phyloP scores from a whole-genome alignment of 2,113 vertebrate genomes.

The Neolamprologus variostigma region DNA sequence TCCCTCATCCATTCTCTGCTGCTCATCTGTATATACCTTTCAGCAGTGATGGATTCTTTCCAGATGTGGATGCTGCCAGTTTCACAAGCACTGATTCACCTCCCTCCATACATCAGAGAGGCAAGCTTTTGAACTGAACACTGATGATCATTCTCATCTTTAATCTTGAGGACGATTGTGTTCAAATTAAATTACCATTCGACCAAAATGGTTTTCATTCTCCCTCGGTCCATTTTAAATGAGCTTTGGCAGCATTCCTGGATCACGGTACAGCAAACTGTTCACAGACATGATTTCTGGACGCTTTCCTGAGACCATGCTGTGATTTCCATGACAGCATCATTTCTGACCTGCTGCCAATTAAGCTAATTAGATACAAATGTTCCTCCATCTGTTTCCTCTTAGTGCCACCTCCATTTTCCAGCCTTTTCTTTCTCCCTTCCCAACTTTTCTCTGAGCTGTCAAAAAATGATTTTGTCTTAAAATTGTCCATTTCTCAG shows the following conservation, averaged over 20 bases:
- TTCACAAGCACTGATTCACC: fast-evolving
- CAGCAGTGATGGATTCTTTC: neutral
- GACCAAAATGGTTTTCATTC: neutral
- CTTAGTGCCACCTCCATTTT: neutral
- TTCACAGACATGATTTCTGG: neutral
- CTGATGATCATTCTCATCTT: fast-evolving
- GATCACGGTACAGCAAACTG: neutral
- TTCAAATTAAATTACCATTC: neutral
- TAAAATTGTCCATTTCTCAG: neutral
- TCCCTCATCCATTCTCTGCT: neutral
- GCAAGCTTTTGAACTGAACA: neutral
- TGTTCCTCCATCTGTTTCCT: neutral
- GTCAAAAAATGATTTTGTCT: neutral
- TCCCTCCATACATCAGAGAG: neutral
- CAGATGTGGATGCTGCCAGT: neutral
- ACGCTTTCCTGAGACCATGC: neutral
- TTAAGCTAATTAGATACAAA: neutral
- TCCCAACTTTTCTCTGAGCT: neutral
- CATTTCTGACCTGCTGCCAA: neutral
- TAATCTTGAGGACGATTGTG: neutral
- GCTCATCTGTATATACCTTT: neutral
- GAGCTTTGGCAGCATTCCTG: neutral
- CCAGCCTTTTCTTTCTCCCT: neutral
- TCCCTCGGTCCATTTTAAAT: neutral
- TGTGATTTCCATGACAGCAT: neutral